Evolutionary conservation across 2,113 vertebrate genomes (phyloP), one percentile per base, ranked within the genome.

Genomic region (Hiodon alosoides): DNA sequence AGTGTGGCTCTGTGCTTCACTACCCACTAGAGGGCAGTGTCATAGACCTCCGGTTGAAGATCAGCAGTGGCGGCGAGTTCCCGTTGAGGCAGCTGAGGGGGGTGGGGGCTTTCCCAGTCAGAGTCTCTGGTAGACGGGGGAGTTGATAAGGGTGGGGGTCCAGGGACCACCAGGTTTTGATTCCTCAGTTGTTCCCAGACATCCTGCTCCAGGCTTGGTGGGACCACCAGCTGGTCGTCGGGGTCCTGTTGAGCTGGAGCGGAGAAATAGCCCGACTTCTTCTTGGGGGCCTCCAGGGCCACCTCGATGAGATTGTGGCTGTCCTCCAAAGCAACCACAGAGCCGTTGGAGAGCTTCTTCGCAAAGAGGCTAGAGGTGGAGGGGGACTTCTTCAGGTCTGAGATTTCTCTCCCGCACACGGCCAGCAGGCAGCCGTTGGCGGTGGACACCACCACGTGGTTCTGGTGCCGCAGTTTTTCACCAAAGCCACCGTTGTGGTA

Each of bases 261-360:
- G 50, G 93, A 94, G 85, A 98, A 98, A 85, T 98, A 98, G 66
- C 96, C 96, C 0, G 94, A 96, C 84, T 96, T 98, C 86, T 93
- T 98, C 84, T 94, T 98, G 9, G 97, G 96, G 64, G 93, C 96
- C 83, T 97, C 97, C 60, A 97, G 91, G 50, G 96, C 97, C 80
- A 98, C 96, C 81, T 98, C 97, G 0, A 98, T 98, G 72, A 98
- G 90, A 82, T 98, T 97, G 77, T 97, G 94, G 79, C 95, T 96
- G 69, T 97, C 95, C 84, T 98, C 95, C 0, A 93, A 92, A 73
- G 92, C 94, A 46, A 98, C 96, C 16, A 98, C 92, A 0, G 97
- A 98, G 80, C 97, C 97, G 11, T 98, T 98, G 72, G 94, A 94
- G 68, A 96, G 92, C 78, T 97, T 98, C 86, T 98, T 98, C 69